These are phyloP conservation scores for Atherinosoma microstoma DNA, from an alignment of 2,797 vertebrate species.

Conservation along the genomic window DNA sequence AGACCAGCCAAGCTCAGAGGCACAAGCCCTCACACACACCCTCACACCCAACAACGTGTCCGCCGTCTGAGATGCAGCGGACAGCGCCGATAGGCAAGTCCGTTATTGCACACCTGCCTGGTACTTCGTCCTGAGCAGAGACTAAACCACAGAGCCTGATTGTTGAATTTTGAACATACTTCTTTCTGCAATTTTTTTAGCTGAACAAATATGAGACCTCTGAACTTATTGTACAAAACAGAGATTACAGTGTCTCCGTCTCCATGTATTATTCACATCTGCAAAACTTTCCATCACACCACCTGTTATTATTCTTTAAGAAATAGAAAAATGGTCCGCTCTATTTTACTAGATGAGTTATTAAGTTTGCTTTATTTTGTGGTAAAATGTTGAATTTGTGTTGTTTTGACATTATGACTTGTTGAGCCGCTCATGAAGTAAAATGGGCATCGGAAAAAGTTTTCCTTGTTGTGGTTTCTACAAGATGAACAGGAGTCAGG, in stretches of 20 bases:
- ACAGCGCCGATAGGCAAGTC: not conserved
- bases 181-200: constrained; percentile 4
- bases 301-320: not conserved
- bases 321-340: not conserved
- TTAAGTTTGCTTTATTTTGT: not conserved
- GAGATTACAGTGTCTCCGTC: not conserved
- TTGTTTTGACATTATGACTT: not conserved
- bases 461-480: not conserved
- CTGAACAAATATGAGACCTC: constrained; percentile 15
- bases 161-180: constrained; percentile 32
- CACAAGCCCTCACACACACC: constrained; percentile 26
- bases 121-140: not conserved
- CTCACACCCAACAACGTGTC: constrained; percentile 47
- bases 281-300: not conserved
- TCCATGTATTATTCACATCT: constrained; percentile 7
- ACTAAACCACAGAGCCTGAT: constrained; percentile 35
- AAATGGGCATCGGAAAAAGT: not conserved
- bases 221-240: not conserved
- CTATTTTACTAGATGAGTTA: not conserved
- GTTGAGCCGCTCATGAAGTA: not conserved
- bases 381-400: not conserved
- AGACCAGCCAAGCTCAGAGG: constrained; percentile 59
- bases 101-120: not conserved
- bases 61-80: constrained; percentile 36
- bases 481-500: not conserved